phyloP scores from a whole-genome alignment of 2,888 invertebrate genomes.

The Lycia hirtaria region DNA sequence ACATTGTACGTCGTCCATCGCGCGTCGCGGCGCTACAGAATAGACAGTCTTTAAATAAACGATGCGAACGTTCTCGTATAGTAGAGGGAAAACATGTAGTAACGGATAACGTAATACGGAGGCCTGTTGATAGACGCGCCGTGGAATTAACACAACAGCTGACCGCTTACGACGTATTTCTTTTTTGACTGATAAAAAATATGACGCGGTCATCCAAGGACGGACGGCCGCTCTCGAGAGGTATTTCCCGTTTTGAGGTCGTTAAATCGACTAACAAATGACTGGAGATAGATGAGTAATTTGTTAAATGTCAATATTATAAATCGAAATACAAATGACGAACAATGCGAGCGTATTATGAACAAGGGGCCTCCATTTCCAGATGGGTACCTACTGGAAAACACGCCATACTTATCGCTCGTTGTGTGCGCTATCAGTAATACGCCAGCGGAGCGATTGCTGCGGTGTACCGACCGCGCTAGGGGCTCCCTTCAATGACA shows the following conservation, averaged over 20 bases:
- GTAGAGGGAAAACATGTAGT: slow-evolving; percentile 36
- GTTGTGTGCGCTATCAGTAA: slow-evolving; percentile 73
- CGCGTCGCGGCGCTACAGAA: slow-evolving; percentile 39
- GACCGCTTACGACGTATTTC: slow-evolving; percentile 76
- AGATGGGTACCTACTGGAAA: slow-evolving; percentile 73
- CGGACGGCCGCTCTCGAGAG: slow-evolving; percentile 69
- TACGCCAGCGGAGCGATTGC: slow-evolving; percentile 47
- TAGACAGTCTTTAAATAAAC: slow-evolving; percentile 21
- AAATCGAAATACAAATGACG: slow-evolving; percentile 33
- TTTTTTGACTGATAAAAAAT: slow-evolving; percentile 80
- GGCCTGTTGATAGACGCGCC: slow-evolving; percentile 78
- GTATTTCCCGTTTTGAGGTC: slow-evolving; percentile 75
- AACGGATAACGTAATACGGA: slow-evolving; percentile 48
- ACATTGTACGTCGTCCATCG: slow-evolving; percentile 58
- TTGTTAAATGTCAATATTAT: slow-evolving; percentile 27
- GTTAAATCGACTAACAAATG: slow-evolving; percentile 59
- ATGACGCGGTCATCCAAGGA: slow-evolving; percentile 82
- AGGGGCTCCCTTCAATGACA: slow-evolving; percentile 47
- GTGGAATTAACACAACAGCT: slow-evolving; percentile 81
- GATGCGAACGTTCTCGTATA: slow-evolving; percentile 51
- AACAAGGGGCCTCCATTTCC: slow-evolving; percentile 62
- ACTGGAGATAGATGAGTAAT: slow-evolving; percentile 40
- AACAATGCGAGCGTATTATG: slow-evolving; percentile 37
- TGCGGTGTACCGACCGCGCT: slow-evolving; percentile 37
- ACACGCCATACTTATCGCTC: slow-evolving; percentile 75